A percentile compares a stretch with the other conserved stretches of the same genome.
Conservation (phyloP, 92 coral and sea anemone genomes). For the Paragorgia papillata region DNA sequence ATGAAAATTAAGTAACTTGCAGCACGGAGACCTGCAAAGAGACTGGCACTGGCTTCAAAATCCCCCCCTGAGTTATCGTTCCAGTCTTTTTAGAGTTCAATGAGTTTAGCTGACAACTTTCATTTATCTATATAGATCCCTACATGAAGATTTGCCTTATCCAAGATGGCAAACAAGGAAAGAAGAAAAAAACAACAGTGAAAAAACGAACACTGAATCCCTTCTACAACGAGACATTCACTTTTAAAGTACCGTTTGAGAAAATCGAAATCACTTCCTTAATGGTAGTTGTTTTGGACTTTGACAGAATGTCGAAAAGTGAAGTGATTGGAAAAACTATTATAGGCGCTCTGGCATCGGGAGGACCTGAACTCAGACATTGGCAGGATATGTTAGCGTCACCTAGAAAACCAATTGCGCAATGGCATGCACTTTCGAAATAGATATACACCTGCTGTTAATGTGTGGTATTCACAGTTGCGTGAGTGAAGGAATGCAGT, state of each 20-base stretch:
- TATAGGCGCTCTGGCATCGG: slow-evolving; percentile 86
- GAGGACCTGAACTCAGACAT: slow-evolving; percentile 87
- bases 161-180: slow-evolving; percentile 90
- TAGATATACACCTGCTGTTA: too few species aligned
- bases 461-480: background rate
- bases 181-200: slow-evolving; percentile 95
- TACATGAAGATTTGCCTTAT: slow-evolving; percentile 87
- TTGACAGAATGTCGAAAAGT: slow-evolving; percentile 92
- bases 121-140: slow-evolving; percentile 69
- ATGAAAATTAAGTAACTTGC: too few species aligned
- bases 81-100: too few species aligned
- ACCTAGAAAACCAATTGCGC: slow-evolving; percentile 87
- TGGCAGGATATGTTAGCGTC: slow-evolving; percentile 97
- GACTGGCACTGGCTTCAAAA: too few species aligned
- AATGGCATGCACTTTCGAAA: slow-evolving; percentile 90
- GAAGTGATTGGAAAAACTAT: slow-evolving; percentile 97
- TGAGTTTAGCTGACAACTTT: too few species aligned
- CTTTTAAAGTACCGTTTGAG: slow-evolving; percentile 91
- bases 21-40: too few species aligned
- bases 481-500: too few species aligned
- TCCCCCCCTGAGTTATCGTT: too few species aligned
- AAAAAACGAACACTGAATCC: slow-evolving; percentile 97
- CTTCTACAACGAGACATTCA: slow-evolving; percentile 88
- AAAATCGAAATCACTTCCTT: slow-evolving; percentile 88
- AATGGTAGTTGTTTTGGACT: slow-evolving; percentile 85